Conservation (phyloP, 1,140 invertebrate genomes). For the Drosophila insularis region DNA sequence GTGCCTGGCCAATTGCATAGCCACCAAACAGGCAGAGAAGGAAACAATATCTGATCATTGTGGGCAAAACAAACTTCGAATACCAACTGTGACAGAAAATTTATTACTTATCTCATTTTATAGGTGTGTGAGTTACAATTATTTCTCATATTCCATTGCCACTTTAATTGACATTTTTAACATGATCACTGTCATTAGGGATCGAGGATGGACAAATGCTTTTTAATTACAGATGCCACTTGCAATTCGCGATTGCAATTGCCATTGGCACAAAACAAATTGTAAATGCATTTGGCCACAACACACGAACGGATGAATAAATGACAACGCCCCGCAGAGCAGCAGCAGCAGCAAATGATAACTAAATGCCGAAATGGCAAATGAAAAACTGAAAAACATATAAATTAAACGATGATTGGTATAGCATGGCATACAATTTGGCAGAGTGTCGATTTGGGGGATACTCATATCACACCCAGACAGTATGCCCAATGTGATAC, state of each 20-base stretch:
- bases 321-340: constrained; percentile 45
- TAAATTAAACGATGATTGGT: constrained; percentile 59
- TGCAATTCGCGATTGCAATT: constrained; percentile 38
- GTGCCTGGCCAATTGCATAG: constrained; percentile 29
- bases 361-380: constrained; percentile 54
- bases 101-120: constrained; percentile 28
- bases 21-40: constrained; percentile 16
- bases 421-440: constrained; percentile 40
- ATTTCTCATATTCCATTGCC: not conserved
- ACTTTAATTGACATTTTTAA: constrained; percentile 29
- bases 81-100: not conserved
- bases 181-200: constrained; percentile 48
- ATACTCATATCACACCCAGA: constrained; percentile 23
- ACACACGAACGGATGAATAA: constrained; percentile 52
- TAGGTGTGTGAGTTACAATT: not conserved
- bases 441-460: constrained; percentile 6
- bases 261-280: constrained; percentile 30
- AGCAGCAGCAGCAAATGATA: constrained; percentile 38
- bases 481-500: not conserved
- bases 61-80: not conserved
- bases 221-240: constrained; percentile 42
- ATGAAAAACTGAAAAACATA: constrained; percentile 53
- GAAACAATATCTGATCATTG: constrained; percentile 33
- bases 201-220: constrained; percentile 26
- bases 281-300: constrained; percentile 43